Percentiles rank a stretch among this genome's conserved stretches.
Conservation (phyloP, 2,797 vertebrate species). For the Cheirogaleus major region DNA sequence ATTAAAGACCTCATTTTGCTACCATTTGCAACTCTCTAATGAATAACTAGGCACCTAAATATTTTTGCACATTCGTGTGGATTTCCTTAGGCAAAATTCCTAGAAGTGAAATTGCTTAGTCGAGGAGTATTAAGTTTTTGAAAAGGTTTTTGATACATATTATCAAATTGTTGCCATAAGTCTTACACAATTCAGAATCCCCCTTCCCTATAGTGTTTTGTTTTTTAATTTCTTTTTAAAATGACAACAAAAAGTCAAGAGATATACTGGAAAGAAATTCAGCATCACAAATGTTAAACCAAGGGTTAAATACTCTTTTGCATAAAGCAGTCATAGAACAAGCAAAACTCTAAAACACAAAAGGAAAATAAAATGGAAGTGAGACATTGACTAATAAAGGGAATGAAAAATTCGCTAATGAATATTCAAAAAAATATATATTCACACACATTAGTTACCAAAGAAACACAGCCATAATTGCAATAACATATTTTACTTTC, state of each 20-base stretch:
- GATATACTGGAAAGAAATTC: not conserved
- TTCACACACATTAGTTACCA: constrained; percentile 46
- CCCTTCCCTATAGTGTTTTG: not conserved
- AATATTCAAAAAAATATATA: constrained; percentile 9
- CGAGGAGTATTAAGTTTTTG: not conserved
- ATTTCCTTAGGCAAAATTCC: constrained; percentile 8
- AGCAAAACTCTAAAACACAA: not conserved
- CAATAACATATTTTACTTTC: constrained; percentile 9
- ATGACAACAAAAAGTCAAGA: not conserved
- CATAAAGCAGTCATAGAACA: not conserved
- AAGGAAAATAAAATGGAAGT: not conserved
- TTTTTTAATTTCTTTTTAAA: not conserved
- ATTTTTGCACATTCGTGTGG: not conserved
- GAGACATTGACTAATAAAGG: not conserved
- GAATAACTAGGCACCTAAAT: not conserved
- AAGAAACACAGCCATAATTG: constrained; percentile 42
- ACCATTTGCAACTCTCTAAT: not conserved
- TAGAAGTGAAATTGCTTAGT: not conserved
- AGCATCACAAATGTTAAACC: not conserved
- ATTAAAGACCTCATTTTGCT: not conserved
- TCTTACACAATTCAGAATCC: not conserved
- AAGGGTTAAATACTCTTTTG: constrained; percentile 22
- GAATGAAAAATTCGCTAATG: constrained; percentile 52
- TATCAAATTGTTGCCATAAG: not conserved
- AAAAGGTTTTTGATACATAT: not conserved